Base-by-base conservation (phyloP, 2,113 vertebrate genomes). In the Ctenodactylus gundi region DNA sequence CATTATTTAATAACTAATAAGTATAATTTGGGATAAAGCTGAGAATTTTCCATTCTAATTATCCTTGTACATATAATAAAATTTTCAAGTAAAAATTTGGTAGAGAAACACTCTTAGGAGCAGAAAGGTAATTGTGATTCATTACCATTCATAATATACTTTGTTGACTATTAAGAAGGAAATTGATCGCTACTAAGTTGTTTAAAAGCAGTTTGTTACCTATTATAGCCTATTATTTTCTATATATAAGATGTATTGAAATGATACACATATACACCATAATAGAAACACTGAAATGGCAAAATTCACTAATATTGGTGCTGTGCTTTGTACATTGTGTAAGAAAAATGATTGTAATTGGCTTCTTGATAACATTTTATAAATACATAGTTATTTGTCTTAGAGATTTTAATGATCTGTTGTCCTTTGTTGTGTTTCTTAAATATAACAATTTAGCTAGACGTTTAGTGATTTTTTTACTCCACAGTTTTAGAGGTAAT, bases 401-500 rank as follows among this genome's bases (percentile, higher is more conserved):
- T 90, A 4, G 14, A 90, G 39, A 81, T 91, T 82, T 90, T 62
- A 73, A 89, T 62, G n/a, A 34, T 25, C 7, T 41, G 36, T 81
- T 68, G 1, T 85, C 93, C 93, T 78, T 88, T 86, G 21, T 34
- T 60, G 11, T 58, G 3, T 85, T 85, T 25, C 39, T 87, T 46
- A 92, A 91, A 65, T 84, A 44, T 72, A 55, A 85, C 67, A 93
- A 41, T 90, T 49, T 67, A 70, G n/a, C n/a, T n/a, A 85, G 1
- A 31, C 21, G 36, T 84, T 85, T 44, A 53, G 25, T 87, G 36
- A 10, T 78, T 4, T 73, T 93, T 39, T 81, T 83, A 13, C 64
- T 64, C 15, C 9, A 62, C 9, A 44, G 34, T 25, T 96, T 77
- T 89, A 39, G 46, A 53, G 7, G 20, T 84, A 65, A 29, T 29